A percentile compares a stretch with the other conserved stretches of the same genome.
Evolutionary conservation across 53 echinoderm and acorn worm genomes (phyloP).

Genomic region (Paracentrotus lividus): DNA sequence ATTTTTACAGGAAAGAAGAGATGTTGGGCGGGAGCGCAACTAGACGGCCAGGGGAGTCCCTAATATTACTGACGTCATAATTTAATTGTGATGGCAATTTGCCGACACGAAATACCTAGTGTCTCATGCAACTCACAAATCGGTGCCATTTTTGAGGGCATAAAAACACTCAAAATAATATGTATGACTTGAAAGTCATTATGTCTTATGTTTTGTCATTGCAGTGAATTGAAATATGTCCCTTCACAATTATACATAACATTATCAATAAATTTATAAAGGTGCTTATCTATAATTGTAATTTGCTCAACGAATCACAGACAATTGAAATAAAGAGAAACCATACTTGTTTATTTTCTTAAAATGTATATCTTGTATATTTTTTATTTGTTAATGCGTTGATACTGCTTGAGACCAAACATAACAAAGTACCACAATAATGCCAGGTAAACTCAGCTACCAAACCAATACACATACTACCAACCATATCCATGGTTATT

Average conservation of each 20-base stretch:
- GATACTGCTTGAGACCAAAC: slow-evolving; percentile 51
- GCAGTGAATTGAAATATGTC: no score
- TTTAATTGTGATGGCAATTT: no score
- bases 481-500: neutral
- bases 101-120: no score
- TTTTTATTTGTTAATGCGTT: slow-evolving; percentile 50
- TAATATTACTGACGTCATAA: no score
- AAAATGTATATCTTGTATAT: slow-evolving; percentile 53
- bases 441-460: slow-evolving; percentile 14
- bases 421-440: slow-evolving; percentile 48
- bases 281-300: no score
- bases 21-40: neutral
- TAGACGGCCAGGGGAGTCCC: neutral
- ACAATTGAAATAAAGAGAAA: neutral
- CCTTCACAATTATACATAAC: no score
- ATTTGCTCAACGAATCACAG: neutral
- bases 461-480: slow-evolving; percentile 62
- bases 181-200: no score
- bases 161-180: neutral
- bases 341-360: slow-evolving; percentile 22
- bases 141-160: neutral
- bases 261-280: neutral
- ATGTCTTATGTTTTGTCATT: no score
- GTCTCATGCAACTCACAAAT: no score
- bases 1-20: no score